Evolutionary conservation across 2,797 vertebrate genomes (phyloP), one percentile per base, ranked within the genome.

Genomic region (Mus spretus): DNA sequence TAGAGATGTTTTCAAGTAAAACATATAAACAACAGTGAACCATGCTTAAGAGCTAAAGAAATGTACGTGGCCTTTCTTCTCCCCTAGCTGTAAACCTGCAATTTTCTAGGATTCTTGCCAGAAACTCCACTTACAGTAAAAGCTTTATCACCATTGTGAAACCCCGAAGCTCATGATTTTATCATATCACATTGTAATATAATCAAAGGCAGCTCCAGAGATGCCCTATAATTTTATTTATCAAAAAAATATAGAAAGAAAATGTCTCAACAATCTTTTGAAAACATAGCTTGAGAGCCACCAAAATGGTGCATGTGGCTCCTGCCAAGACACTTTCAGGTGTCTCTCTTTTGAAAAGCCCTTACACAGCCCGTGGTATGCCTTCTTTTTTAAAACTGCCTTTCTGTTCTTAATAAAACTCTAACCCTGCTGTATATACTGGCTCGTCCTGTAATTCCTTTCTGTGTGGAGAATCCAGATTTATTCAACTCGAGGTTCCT

Each of bases 111-210:
- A 79, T 50, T 90, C 40, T 79, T 50, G 40, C 59, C 75, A 79
- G 57, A 79, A 79, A 79, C 40, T 53, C 44, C 37, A 79, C 88
- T 90, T 79, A 65, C 40, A 90, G 44, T 79, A 90, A 90, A 79
- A 77, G 31, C 63, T 59, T 79, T 28, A 79, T 65, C 22, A 34
- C 44, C 31, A 26, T 53, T 65, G 74, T 50, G 59, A 59, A 65
- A 37, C 20, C 57, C 40, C 11, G 12, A 26, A 22, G 57, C 57
- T 89, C 87, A 15, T 17, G 11, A 20, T 37, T 90, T 79, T 90
- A 79, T 90, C 31, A 53, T 90, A 79, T 37, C 47, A 53, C 59
- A 7, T 79, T 53, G 44, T 65, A 90, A 65, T 79, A 44, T 34
- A 24, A 79, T 79, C 59, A 24, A 90, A 90, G 88, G 31, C 20